phyloP scores from a whole-genome alignment of 2,113 vertebrate species.

The Malurus melanocephalus region DNA sequence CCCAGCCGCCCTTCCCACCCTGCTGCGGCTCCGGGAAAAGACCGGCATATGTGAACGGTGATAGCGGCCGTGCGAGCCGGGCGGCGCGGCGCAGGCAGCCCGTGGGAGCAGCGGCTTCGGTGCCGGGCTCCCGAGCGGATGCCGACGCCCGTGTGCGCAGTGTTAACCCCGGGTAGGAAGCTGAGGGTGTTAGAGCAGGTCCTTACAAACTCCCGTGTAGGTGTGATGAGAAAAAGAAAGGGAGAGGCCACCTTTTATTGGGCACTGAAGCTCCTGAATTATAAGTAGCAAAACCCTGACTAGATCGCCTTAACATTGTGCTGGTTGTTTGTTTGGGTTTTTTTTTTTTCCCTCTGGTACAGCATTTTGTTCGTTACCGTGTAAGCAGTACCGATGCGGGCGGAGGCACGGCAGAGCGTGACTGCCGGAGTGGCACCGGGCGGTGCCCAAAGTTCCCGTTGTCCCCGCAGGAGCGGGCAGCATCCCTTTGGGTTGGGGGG shows the following conservation, averaged over 20 bases:
- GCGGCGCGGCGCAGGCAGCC: background rate
- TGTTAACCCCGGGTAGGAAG: background rate
- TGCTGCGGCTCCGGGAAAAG: background rate
- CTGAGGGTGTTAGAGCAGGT: background rate
- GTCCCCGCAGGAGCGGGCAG: background rate
- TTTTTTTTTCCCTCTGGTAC: background rate
- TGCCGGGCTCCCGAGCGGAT: background rate
- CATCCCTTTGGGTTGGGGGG: background rate
- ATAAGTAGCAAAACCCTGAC: background rate
- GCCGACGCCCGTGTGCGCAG: background rate
- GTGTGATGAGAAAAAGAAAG: background rate
- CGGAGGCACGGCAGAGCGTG: background rate
- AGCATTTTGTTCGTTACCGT: background rate
- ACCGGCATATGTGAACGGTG: background rate
- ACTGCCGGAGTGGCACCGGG: background rate
- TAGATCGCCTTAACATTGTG: background rate
- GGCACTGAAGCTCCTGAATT: background rate
- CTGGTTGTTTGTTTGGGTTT: background rate
- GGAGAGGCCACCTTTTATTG: background rate
- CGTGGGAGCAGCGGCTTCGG: background rate
- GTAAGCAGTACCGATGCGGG: background rate
- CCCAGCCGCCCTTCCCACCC: background rate
- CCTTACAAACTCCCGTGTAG: background rate
- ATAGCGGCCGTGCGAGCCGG: background rate
- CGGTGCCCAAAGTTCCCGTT: background rate